phyloP scores from a whole-genome alignment of 2,888 invertebrate genomes.

The Lacanobia oleracea region DNA sequence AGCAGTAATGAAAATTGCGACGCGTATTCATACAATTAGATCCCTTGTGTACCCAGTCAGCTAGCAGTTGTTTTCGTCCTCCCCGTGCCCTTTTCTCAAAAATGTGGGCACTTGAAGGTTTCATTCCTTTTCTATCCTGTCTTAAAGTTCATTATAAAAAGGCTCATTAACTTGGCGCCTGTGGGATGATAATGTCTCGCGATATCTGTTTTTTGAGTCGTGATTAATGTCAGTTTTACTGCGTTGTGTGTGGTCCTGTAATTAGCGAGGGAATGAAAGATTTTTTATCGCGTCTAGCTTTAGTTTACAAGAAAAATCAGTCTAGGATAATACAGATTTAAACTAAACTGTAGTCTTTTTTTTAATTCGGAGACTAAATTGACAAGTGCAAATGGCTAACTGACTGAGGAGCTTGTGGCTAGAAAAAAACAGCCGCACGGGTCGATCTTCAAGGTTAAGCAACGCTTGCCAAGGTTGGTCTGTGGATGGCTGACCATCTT shows the following conservation, averaged over 20 bases:
- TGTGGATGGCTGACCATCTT: too few species aligned
- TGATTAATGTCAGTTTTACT: conserved; percentile 22
- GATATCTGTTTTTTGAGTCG: conserved; percentile 11
- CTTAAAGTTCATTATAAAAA: conserved; percentile 53
- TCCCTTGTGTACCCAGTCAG: neutral
- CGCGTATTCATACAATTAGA: too few species aligned
- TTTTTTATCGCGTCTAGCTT: neutral
- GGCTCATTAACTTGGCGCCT: conserved; percentile 49
- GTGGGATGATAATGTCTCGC: conserved; percentile 17
- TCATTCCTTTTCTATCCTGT: conserved; percentile 12
- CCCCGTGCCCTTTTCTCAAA: conserved; percentile 7
- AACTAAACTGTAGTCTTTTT: too few species aligned
- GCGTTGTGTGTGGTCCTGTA: conserved; percentile 48
- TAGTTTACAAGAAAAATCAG: neutral
- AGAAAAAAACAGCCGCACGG: too few species aligned
- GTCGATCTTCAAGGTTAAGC: too few species aligned
- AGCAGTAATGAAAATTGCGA: too few species aligned
- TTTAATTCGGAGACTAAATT: too few species aligned
- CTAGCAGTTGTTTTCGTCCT: neutral
- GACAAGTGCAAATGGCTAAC: too few species aligned
- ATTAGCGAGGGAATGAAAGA: neutral
- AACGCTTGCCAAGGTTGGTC: too few species aligned
- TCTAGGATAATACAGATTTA: too few species aligned
- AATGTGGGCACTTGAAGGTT: conserved; percentile 7
- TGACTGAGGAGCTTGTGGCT: too few species aligned